Evolutionary conservation across 1,140 invertebrate genomes (phyloP), one percentile per base, ranked within the genome.

Genomic region (Portunus trituberculatus): DNA sequence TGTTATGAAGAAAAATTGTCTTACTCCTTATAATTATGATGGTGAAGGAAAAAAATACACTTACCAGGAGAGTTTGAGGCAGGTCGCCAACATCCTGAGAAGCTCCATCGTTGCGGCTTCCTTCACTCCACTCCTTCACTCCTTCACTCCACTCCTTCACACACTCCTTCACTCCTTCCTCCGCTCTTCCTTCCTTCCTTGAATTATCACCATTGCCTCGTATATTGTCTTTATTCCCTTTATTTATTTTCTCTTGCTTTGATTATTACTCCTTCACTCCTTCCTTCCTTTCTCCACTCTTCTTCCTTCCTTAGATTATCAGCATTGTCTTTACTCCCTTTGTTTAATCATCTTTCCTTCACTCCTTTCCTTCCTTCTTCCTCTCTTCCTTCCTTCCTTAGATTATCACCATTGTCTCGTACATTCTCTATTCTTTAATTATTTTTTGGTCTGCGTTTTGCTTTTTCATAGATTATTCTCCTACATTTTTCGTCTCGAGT

Each of bases 21-120:
- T 1, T 39, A 39, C 6, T 39, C 39, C 39, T 6, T 39, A 39
- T 39, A 39, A 2, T 59, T 16, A 10, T 16, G 52, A 59, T 59
- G 52, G 1, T 39, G 8, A 59, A 59, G 52, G 20, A 25, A 76
- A 76, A 76, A 1, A 76, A 76, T 0, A 76, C 25, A 76, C 67
- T 76, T n/a, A 76, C 67, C 67, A 76, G 67, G 67, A 76, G 67
- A 76, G 67, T n/a, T 76, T 76, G 67, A 76, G 67, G 67, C 67
- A 76, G 67, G 67, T 76, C 20, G 67, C 67, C 20, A 76, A n/a
- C 67, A 76, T 76, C 67, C 67, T 25, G 25, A 76, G 67, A 76
- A 76, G 67, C 67, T 76, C 67, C 67, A 76, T 76, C 67, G 67
- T n/a, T 25, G 67, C 67, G 67, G 67, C 20, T n/a, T 76, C 20